Conservation (phyloP, 2,113 vertebrate genomes). For the Cheilinus undulatus region DNA sequence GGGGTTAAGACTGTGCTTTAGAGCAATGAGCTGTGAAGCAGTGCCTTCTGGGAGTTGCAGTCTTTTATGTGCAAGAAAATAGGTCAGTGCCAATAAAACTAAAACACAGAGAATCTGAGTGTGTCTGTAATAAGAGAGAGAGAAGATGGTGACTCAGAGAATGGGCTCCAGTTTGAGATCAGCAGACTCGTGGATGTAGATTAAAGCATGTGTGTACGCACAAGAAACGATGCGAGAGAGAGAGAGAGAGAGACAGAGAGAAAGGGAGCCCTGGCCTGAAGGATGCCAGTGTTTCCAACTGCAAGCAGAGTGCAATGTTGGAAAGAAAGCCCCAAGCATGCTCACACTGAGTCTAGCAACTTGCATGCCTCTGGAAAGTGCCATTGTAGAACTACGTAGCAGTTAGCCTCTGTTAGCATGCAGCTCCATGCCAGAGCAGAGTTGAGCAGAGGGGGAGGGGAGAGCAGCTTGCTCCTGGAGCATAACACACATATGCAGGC, state of each 20-base stretch:
- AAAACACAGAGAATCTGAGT: constrained; percentile 34
- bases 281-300: constrained; percentile 13
- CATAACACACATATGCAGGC: constrained; percentile 57
- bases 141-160: constrained; percentile 43
- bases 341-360: constrained; percentile 3
- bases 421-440: constrained; percentile 62
- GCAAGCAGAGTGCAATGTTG: constrained; percentile 4
- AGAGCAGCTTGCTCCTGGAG: constrained; percentile 40
- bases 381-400: constrained; percentile 39
- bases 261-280: background rate
- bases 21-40: constrained; percentile 34
- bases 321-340: constrained; percentile 13
- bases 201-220: constrained; percentile 9
- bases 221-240: background rate
- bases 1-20: constrained; percentile 21
- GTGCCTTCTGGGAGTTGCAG: constrained; percentile 69
- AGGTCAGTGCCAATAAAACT: constrained; percentile 69
- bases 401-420: constrained; percentile 69
- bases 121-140: constrained; percentile 25
- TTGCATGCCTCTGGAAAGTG: constrained; percentile 18
- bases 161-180: constrained; percentile 28
- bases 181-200: constrained; percentile 34
- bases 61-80: constrained; percentile 63
- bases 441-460: constrained; percentile 56
- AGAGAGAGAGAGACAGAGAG: background rate